Evolutionary conservation across 2,797 vertebrate genomes (phyloP), one percentile per base, ranked within the genome.

Genomic region (Catamblyrhynchus diadema): DNA sequence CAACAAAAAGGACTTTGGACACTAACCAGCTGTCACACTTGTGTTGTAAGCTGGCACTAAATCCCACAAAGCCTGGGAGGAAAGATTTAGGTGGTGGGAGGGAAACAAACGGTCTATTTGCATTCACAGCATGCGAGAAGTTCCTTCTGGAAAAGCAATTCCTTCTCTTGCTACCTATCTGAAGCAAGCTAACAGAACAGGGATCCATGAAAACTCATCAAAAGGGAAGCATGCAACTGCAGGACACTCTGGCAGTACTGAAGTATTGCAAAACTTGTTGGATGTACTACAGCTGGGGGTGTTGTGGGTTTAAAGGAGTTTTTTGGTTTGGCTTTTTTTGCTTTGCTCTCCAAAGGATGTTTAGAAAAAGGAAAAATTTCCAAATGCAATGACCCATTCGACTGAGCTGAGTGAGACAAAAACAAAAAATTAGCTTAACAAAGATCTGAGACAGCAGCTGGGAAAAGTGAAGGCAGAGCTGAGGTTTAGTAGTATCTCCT

Each of bases 1-100:
- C 77, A 95, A 95, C 88, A 97, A 93, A 97, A 94, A 97, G 83
- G 94, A 89, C 95, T 96, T 82, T 88, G 93, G 87, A 97, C 82
- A 96, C 94, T 53, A 83, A 93, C 95, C 96, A 97, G 97, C 96
- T 98, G 94, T 95, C 87, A 24, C 86, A 51, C 81, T 56, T 37
- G 62, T 81, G 87, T 51, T 89, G 39, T 14, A 69, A 95, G 83
- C 60, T 86, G 41, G 96, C 92, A 92, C 89, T 87, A 70, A 84
- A 91, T 70, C 95, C 92, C 84, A 90, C 69, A 80, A 59, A 94
- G 74, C 19, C 33, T 1, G 39, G 83, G 32, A 70, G 22, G 56
- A 70, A 70, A 72, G 73, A 81, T 74, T 89, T 73, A 67, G 53
- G 8, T 62, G 59, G 57, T 59, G 16, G 54, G 74, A 91, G 53